Evolutionary conservation across 2,797 vertebrate species (phyloP).

Genomic region (Agapornis canus): DNA sequence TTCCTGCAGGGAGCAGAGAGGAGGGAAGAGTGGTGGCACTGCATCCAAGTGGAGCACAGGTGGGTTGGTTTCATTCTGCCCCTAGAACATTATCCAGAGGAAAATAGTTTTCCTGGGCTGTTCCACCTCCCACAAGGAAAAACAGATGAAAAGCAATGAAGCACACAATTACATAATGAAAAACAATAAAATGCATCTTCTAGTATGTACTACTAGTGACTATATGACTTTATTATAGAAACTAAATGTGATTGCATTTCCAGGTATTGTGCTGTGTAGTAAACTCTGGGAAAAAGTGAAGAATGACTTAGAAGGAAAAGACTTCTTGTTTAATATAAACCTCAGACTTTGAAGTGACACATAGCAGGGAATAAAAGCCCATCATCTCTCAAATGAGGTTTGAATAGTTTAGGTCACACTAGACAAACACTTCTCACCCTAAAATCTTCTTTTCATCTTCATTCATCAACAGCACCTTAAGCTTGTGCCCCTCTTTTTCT

Average conservation of each 20-base stretch:
- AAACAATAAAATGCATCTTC: slow-evolving; percentile 77
- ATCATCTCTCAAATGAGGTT: slow-evolving; percentile 62
- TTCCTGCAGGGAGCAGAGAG: neutral
- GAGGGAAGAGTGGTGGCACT: neutral
- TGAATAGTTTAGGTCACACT: slow-evolving; percentile 51
- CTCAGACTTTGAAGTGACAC: slow-evolving; percentile 52
- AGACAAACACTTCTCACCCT: slow-evolving; percentile 57
- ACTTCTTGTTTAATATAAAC: slow-evolving; percentile 48
- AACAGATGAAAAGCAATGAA: slow-evolving; percentile 73
- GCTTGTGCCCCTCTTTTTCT: slow-evolving; percentile 28
- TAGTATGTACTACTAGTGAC: slow-evolving; percentile 69
- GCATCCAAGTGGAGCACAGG: neutral
- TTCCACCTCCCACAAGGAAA: slow-evolving; percentile 69
- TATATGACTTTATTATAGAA: slow-evolving; percentile 73
- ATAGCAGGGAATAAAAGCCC: slow-evolving; percentile 54
- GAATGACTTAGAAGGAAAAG: slow-evolving; percentile 19
- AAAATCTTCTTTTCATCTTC: slow-evolving; percentile 61
- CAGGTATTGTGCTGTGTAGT: slow-evolving; percentile 45
- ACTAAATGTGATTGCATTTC: slow-evolving; percentile 69
- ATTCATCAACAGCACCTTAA: slow-evolving; percentile 57
- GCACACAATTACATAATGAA: slow-evolving; percentile 78
- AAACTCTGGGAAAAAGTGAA: slow-evolving; percentile 38
- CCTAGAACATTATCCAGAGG: neutral
- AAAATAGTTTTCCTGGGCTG: slow-evolving; percentile 52
- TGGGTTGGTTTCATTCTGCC: neutral